Conservation (phyloP, 2,888 invertebrate genomes). For the Noctua comes region DNA sequence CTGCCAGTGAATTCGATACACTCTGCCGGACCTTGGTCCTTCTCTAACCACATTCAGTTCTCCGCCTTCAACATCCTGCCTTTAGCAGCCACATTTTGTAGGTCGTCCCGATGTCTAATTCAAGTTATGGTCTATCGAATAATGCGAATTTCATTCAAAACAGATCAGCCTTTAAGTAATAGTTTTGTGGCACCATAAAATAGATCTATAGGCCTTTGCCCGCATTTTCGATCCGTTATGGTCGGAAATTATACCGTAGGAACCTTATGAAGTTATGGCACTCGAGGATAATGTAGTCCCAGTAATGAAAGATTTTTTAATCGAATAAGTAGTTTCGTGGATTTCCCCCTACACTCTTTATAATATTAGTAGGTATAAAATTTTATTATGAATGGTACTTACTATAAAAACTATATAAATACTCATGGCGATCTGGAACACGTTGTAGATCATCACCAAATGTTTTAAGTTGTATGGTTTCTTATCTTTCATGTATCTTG, state of each 20-base stretch:
- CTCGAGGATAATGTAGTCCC: not conserved
- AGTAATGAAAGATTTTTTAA: not conserved
- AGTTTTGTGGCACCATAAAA: not conserved
- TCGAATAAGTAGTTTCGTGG: not conserved
- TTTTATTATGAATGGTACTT: slow-evolving; percentile 46
- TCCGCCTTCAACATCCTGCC: not conserved
- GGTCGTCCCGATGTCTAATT: not conserved
- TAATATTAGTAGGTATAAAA: not conserved
- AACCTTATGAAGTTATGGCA: not conserved
- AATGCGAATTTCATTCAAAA: not conserved
- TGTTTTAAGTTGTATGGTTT: slow-evolving; percentile 92
- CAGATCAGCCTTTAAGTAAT: not conserved
- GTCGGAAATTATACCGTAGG: not conserved
- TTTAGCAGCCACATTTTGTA: not conserved
- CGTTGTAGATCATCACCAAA: slow-evolving; percentile 94
- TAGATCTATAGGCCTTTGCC: not conserved
- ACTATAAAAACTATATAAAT: slow-evolving; percentile 89
- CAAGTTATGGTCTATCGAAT: not conserved
- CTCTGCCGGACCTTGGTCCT: not conserved
- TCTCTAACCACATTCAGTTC: not conserved
- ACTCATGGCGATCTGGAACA: slow-evolving; percentile 95
- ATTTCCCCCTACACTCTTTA: not conserved
- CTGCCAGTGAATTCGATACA: too few species aligned
- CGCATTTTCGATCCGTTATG: not conserved
- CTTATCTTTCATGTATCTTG: slow-evolving; percentile 92